A percentile compares a stretch with the other conserved stretches of the same genome.
Conservation (phyloP, 2,888 invertebrate genomes). For the Coecobrya sp. region DNA sequence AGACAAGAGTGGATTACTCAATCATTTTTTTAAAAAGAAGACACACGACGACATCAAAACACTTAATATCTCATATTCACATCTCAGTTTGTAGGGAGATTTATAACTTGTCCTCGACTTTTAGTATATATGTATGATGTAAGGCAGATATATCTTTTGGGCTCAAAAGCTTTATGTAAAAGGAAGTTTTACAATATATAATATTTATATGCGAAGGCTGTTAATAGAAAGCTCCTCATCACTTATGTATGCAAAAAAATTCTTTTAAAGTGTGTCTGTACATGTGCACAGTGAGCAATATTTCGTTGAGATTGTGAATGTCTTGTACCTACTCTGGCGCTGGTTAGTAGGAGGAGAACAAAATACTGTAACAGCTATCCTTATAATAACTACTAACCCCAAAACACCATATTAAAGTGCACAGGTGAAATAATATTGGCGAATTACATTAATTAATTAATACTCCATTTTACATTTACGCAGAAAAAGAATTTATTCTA, state of each 20-base stretch:
- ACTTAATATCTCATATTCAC: constrained; percentile 50
- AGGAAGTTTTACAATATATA: constrained; percentile 6
- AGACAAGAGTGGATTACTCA: constrained; percentile 70
- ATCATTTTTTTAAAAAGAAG: constrained; percentile 73
- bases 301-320: constrained; percentile 22
- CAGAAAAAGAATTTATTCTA: not conserved
- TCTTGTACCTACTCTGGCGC: constrained; percentile 33
- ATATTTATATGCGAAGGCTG: not conserved
- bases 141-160: constrained; percentile 4
- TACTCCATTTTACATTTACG: too few relatives aligned
- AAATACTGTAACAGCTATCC: constrained; percentile 44
- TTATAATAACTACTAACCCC: constrained; percentile 31
- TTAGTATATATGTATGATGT: not conserved
- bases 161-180: constrained; percentile 1
- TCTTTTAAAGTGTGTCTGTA: constrained; percentile 1
- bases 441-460: too few relatives aligned
- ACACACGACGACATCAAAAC: constrained; percentile 37
- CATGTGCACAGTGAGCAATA: constrained; percentile 33
- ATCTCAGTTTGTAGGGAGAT: constrained; percentile 37
- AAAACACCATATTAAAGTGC: constrained; percentile 14
- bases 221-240: constrained; percentile 14
- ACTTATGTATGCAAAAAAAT: constrained; percentile 11
- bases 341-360: constrained; percentile 26
- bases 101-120: constrained; percentile 43
- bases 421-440: not conserved